Percentiles rank a stretch among this genome's conserved stretches.
Evolutionary conservation across 2,113 vertebrate species (phyloP).

Genomic region (Nyctibius bracteatus): DNA sequence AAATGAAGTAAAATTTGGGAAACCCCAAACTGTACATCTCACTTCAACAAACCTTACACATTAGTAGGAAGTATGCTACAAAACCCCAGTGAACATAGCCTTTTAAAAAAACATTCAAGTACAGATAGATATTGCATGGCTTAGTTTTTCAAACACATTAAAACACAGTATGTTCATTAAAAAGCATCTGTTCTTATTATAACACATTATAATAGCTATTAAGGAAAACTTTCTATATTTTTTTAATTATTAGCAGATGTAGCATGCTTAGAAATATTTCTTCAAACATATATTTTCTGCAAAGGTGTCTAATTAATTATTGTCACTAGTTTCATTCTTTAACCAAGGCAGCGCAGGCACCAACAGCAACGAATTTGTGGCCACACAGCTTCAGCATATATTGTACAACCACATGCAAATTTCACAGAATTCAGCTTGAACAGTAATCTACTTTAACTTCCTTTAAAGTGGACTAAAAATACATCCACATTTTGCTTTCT

Average conservation of each 20-base stretch:
- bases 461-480: background rate
- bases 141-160: background rate
- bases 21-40: background rate
- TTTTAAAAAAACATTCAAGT: background rate
- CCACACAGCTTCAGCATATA: background rate
- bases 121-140: background rate
- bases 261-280: background rate
- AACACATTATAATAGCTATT: background rate
- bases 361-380: background rate
- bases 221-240: background rate
- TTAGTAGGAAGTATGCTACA: background rate
- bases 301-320: background rate
- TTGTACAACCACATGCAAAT: background rate
- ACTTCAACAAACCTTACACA: background rate
- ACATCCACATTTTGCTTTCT: background rate
- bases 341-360: background rate
- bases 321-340: background rate
- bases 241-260: background rate
- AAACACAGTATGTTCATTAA: background rate
- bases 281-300: background rate
- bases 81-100: background rate
- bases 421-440: background rate
- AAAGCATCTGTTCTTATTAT: constrained; percentile 16
- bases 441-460: background rate
- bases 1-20: background rate